phyloP scores from a whole-genome alignment of 2,113 vertebrate species.

The Chitala chitala region DNA sequence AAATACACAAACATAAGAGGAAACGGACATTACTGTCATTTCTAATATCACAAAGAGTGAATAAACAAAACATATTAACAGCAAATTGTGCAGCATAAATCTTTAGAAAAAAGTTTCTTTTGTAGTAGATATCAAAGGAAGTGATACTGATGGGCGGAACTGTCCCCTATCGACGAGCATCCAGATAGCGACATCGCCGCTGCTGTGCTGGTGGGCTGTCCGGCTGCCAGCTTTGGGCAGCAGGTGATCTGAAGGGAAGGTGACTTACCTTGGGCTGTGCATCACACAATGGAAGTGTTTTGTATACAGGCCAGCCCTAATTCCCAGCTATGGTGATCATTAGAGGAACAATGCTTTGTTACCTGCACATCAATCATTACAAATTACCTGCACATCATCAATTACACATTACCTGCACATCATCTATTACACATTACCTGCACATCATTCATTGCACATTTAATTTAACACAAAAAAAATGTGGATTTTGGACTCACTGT shows the following conservation, averaged over 20 bases:
- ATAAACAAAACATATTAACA: too few species aligned
- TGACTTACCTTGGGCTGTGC: not conserved
- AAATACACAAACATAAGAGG: too few species aligned
- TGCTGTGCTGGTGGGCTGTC: not conserved
- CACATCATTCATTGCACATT: too few species aligned
- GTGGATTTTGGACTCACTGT: too few species aligned
- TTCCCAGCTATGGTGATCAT: not conserved
- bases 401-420: too few species aligned
- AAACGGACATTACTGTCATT: too few species aligned
- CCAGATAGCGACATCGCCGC: not conserved
- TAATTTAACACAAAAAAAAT: too few species aligned
- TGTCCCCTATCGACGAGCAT: not conserved
- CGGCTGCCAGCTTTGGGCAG: not conserved
- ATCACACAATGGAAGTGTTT: not conserved
- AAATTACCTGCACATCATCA: too few species aligned
- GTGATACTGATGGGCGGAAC: not conserved
- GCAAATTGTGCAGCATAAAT: not conserved
- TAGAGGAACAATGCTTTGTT: not conserved
- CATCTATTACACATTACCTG: too few species aligned
- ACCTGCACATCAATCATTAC: too few species aligned
- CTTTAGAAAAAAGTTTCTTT: conserved; percentile 11
- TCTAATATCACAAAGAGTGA: too few species aligned
- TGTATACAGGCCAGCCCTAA: not conserved
- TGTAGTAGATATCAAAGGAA: not conserved
- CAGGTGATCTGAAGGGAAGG: not conserved